Conservation (phyloP, 2,797 vertebrate species). For the Peromyscus attwateri region DNA sequence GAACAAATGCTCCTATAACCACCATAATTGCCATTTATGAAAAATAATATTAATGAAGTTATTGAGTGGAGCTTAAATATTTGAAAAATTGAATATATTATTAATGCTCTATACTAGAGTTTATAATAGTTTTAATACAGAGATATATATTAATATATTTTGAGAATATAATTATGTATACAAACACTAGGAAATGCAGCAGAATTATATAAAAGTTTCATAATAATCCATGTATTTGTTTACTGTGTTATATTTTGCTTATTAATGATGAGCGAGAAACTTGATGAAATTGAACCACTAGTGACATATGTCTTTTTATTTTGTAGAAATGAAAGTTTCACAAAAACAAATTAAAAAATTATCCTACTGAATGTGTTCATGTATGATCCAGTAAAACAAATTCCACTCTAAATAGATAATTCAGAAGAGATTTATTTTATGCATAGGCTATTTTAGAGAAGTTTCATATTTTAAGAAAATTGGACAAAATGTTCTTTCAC, state of each 20-base stretch:
- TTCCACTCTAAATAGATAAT: not conserved
- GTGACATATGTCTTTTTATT: not conserved
- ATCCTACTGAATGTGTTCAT: not conserved
- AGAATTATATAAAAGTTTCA: not conserved
- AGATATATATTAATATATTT: not conserved
- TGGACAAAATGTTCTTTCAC: not conserved
- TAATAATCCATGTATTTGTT: not conserved
- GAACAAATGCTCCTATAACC: not conserved
- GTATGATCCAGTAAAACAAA: not conserved
- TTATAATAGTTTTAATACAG: not conserved
- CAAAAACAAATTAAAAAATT: slow-evolving; percentile 21
- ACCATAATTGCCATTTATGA: not conserved
- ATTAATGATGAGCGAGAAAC: not conserved
- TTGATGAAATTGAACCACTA: slow-evolving; percentile 7
- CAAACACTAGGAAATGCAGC: not conserved
- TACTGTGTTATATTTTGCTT: slow-evolving; percentile 5
- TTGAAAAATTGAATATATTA: not conserved
- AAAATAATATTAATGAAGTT: not conserved
- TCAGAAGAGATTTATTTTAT: not conserved
- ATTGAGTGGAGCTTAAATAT: not conserved
- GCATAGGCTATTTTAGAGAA: no score
- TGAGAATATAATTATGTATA: not conserved
- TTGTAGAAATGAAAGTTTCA: not conserved
- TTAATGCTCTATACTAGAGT: not conserved
- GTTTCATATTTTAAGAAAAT: not conserved